Evolutionary conservation across 2,797 vertebrate species (phyloP).

Genomic region (Sarcoramphus papa): DNA sequence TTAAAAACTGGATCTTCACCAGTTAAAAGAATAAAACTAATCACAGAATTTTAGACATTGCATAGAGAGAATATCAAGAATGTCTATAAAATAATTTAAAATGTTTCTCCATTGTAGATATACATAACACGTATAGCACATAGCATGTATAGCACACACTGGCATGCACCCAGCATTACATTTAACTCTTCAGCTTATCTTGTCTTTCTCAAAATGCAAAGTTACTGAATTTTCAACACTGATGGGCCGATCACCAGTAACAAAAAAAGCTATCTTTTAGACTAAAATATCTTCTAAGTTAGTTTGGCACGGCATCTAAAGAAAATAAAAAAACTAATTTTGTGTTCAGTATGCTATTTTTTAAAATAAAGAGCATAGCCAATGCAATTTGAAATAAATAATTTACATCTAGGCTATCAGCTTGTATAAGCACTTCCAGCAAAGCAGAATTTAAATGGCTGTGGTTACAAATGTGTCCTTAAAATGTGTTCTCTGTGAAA

Average conservation of each 20-base stretch:
- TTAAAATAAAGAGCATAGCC: not conserved
- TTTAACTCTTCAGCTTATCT: not conserved
- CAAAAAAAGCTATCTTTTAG: not conserved
- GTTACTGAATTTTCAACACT: not conserved
- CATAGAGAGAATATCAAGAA: not conserved
- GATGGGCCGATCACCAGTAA: not conserved
- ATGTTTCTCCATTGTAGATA: not conserved
- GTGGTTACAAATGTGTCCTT: not conserved
- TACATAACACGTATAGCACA: not conserved
- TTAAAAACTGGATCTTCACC: not conserved
- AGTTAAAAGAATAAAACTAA: not conserved
- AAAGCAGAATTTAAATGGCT: not conserved
- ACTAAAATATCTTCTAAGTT: not conserved
- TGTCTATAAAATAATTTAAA: not conserved
- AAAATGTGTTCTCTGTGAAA: not conserved
- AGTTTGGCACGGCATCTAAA: not conserved
- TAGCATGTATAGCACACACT: accelerated
- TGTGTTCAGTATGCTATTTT: not conserved
- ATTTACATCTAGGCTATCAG: not conserved
- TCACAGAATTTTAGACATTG: not conserved
- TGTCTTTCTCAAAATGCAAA: not conserved
- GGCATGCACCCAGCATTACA: not conserved
- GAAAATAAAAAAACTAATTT: not conserved
- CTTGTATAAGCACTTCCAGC: not conserved
- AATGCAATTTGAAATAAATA: conserved; percentile 16